These are phyloP conservation scores for Pteronotus mesoamericanus DNA, from an alignment of 2,797 vertebrate genomes.

Conservation along the genomic window DNA sequence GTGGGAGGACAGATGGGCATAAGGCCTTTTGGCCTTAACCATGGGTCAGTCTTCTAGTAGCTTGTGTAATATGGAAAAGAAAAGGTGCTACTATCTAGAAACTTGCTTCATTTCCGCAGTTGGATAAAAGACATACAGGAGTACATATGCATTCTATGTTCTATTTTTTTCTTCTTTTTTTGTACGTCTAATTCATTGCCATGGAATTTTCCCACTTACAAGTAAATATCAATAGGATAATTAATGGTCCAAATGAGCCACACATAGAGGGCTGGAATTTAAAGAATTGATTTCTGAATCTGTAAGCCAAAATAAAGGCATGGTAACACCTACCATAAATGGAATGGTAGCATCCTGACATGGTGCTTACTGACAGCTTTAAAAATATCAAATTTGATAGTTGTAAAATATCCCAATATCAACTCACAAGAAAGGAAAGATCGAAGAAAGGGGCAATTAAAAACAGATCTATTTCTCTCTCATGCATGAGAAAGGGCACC, in stretches of 20 bases:
- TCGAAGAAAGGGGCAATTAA: constrained; percentile 27
- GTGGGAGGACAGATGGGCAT: background rate
- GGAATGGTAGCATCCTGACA: background rate
- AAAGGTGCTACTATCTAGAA: background rate
- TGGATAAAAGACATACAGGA: background rate
- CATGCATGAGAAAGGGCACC: background rate
- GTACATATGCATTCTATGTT: background rate
- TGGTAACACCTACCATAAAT: background rate
- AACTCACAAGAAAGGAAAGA: constrained; percentile 10
- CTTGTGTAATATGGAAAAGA: background rate
- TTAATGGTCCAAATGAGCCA: background rate
- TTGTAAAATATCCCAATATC: background rate
- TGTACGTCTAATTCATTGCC: background rate
- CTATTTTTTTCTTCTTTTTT: background rate
- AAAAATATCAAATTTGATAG: background rate
- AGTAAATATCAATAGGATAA: background rate
- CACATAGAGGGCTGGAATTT: background rate
- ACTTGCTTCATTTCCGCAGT: background rate
- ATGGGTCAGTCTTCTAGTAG: background rate
- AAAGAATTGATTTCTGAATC: constrained; percentile 18
- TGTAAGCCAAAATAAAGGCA: background rate
- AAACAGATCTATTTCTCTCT: constrained; percentile 16
- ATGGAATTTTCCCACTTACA: constrained; percentile 4
- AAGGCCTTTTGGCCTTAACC: background rate
- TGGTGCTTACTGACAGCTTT: constrained; percentile 34